A percentile compares a stretch with the other conserved stretches of the same genome.
Evolutionary conservation across 2,888 invertebrate species (phyloP).

Genomic region (Falcaria lacertinaria): DNA sequence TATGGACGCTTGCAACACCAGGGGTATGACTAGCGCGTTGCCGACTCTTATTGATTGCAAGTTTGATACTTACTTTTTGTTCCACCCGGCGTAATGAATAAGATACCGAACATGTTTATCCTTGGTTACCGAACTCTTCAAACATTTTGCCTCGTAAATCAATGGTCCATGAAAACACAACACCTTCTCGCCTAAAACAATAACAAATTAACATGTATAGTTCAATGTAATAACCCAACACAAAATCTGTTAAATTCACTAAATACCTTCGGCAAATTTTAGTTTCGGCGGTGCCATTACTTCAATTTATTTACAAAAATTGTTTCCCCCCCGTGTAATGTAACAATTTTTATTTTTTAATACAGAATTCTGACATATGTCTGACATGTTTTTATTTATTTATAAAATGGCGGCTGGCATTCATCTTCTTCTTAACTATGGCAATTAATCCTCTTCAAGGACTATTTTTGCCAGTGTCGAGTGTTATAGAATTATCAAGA

Average conservation of each 20-base stretch:
- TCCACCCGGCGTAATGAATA: constrained; percentile 99
- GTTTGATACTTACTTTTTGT: constrained; percentile 90
- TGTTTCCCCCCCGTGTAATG: constrained; percentile 11
- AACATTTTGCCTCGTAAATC: constrained; percentile 97
- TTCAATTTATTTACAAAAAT: constrained; percentile 11
- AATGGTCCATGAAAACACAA: constrained; percentile 97
- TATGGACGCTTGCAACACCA: no score
- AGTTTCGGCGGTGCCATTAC: constrained; percentile 82
- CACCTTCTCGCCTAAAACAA: constrained; percentile 87
- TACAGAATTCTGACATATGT: no score
- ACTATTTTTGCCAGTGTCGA: no score
- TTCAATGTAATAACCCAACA: background rate
- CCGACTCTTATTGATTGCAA: no score
- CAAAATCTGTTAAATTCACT: background rate
- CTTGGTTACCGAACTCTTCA: constrained; percentile 89
- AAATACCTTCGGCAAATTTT: constrained; percentile 86
- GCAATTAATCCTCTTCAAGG: no score
- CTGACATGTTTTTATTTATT: no score
- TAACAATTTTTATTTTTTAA: background rate
- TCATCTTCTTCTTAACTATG: no score
- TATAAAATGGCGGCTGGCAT: no score
- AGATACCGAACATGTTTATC: constrained; percentile 94
- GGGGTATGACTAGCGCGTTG: no score
- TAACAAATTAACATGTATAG: constrained; percentile 5
- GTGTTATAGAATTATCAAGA: no score